Percentiles rank a stretch among this genome's conserved stretches.
Evolutionary conservation across 2,113 vertebrate genomes (phyloP).

Genomic region (Arenaria interpres): DNA sequence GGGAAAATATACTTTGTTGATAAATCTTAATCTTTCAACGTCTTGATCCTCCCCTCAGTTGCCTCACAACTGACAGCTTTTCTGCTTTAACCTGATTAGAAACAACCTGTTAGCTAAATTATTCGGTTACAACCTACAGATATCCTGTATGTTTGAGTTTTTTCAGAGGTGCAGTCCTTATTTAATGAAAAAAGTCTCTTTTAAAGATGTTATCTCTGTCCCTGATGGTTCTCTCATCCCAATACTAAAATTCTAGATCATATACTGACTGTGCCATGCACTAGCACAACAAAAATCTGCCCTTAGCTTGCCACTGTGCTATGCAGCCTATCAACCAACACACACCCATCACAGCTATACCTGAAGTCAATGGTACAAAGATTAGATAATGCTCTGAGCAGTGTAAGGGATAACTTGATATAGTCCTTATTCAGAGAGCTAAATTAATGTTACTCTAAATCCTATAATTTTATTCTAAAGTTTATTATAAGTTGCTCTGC

Average conservation of each 20-base stretch:
- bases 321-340: neutral
- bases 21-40: slow-evolving; percentile 5
- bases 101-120: neutral
- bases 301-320: accelerated
- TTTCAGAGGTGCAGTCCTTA: neutral
- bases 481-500: neutral
- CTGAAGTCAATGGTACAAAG: neutral
- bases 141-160: neutral
- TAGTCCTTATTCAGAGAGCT: neutral
- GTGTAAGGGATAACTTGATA: neutral
- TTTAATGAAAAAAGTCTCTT: neutral
- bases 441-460: neutral
- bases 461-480: neutral
- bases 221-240: neutral
- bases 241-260: neutral
- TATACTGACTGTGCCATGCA: neutral
- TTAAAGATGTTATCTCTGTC: neutral
- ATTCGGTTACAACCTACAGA: neutral
- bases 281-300: neutral
- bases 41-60: neutral
- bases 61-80: neutral
- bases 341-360: neutral
- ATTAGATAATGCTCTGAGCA: neutral
- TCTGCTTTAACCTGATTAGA: neutral
- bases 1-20: neutral